Evolutionary conservation across 1,140 invertebrate species (phyloP).

Genomic region (Littorina saxatilis): DNA sequence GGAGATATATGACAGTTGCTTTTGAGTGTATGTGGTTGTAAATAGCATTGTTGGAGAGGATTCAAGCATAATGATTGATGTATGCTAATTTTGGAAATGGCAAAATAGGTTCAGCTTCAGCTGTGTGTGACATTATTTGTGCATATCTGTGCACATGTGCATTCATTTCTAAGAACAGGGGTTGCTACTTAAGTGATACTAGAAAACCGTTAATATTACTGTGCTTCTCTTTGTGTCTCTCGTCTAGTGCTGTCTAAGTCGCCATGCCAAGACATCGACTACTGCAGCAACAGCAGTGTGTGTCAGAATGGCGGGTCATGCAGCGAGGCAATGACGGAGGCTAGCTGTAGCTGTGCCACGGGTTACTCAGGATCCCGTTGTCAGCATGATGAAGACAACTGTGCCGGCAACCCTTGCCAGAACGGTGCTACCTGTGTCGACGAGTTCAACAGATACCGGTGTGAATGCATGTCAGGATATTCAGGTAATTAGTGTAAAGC

Average conservation of each 20-base stretch:
- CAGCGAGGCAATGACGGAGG: not conserved
- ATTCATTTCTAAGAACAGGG: too few species aligned
- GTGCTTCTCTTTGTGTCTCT: too few species aligned
- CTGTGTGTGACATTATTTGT: too few species aligned
- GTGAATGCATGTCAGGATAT: constrained; percentile 92
- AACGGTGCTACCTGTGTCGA: constrained; percentile 94
- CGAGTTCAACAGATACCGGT: constrained; percentile 92
- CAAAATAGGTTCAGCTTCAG: too few species aligned
- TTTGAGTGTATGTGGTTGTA: too few species aligned
- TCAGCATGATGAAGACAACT: constrained; percentile 63
- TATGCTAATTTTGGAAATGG: too few species aligned
- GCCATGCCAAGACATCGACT: constrained; percentile 28
- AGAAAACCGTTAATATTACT: too few species aligned
- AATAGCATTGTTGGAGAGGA: too few species aligned
- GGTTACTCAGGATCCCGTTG: constrained; percentile 67
- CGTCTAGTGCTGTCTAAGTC: constrained; percentile 5
- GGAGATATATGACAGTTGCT: too few species aligned
- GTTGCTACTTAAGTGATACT: too few species aligned
- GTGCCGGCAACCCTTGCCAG: constrained; percentile 81
- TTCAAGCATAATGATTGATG: too few species aligned
- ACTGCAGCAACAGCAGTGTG: constrained; percentile 10
- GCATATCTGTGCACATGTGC: too few species aligned
- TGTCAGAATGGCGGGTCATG: constrained; percentile 22
- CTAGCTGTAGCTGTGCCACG: constrained; percentile 64
- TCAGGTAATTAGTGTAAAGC: constrained; percentile 81